phyloP scores from a whole-genome alignment of 30 jellyfish, hydroid and myxozoan species.

The Turritopsis rubra region DNA sequence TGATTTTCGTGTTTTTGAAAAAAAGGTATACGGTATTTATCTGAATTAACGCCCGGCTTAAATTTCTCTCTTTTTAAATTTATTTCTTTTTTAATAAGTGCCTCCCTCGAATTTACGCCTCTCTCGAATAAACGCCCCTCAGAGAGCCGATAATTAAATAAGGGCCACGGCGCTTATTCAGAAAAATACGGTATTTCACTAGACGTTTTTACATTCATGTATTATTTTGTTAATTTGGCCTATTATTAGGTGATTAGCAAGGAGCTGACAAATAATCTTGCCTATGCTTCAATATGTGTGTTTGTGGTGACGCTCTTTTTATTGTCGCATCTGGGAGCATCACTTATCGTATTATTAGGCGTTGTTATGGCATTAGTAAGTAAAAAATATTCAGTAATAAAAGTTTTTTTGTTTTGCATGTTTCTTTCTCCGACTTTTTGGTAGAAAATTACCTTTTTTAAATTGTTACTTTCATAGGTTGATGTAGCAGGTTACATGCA shows the following conservation, averaged over 20 bases:
- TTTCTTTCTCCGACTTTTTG: neutral
- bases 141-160: no score
- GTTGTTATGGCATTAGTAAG: conserved; percentile 28
- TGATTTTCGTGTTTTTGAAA: no score
- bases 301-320: conserved; percentile 24
- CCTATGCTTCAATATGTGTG: conserved; percentile 24
- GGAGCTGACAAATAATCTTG: conserved; percentile 21
- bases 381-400: neutral
- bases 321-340: conserved; percentile 22
- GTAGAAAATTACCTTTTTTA: neutral
- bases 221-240: neutral
- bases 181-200: no score
- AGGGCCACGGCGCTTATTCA: no score
- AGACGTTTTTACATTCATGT: neutral
- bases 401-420: neutral
- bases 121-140: no score
- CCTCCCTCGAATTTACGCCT: no score
- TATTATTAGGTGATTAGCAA: conserved; percentile 13
- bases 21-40: no score
- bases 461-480: conserved; percentile 9
- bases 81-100: no score
- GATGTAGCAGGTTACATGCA: conserved; percentile 55
- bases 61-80: no score
- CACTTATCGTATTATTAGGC: conserved; percentile 21
- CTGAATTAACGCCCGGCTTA: no score